Evolutionary conservation across 2,888 invertebrate genomes (phyloP).

Genomic region (Biston betularia): DNA sequence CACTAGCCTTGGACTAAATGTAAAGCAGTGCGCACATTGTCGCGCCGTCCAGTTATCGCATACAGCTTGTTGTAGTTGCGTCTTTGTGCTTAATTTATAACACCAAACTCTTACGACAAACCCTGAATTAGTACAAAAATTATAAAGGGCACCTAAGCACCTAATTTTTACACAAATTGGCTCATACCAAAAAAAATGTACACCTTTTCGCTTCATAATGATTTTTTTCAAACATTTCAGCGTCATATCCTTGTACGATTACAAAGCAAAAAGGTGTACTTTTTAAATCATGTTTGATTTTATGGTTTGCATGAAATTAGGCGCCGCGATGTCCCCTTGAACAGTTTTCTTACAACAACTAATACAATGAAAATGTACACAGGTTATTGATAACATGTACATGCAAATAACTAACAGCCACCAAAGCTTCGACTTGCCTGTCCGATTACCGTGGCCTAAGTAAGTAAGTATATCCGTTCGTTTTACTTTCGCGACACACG

Average conservation of each 20-base stretch:
- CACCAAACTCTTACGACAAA: slow-evolving; percentile 58
- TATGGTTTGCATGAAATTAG: too few relatives aligned
- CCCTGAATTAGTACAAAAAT: slow-evolving; percentile 61
- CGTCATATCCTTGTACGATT: too few relatives aligned
- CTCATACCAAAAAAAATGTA: too few relatives aligned
- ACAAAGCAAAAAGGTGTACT: too few relatives aligned
- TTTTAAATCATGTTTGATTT: too few relatives aligned
- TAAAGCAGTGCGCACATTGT: slow-evolving; percentile 79
- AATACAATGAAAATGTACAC: slow-evolving; percentile 58
- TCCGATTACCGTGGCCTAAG: slow-evolving; percentile 22
- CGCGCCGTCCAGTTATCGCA: slow-evolving; percentile 68
- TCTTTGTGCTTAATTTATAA: slow-evolving; percentile 72
- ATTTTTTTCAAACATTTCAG: too few relatives aligned
- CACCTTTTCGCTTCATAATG: too few relatives aligned
- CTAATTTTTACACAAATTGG: slow-evolving; percentile 12
- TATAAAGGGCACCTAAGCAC: slow-evolving; percentile 6
- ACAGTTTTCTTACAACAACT: slow-evolving; percentile 27
- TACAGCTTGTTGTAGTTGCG: slow-evolving; percentile 85
- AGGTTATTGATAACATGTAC: slow-evolving; percentile 64
- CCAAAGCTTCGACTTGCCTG: slow-evolving; percentile 48
- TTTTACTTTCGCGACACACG: slow-evolving; percentile 21
- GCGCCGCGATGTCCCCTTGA: too few relatives aligned
- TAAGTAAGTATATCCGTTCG: slow-evolving; percentile 5
- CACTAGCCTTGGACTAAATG: slow-evolving; percentile 76
- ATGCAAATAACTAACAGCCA: slow-evolving; percentile 60